Conservation (phyloP, 2,797 vertebrate genomes). For the Parauchenoglanis ngamensis region DNA sequence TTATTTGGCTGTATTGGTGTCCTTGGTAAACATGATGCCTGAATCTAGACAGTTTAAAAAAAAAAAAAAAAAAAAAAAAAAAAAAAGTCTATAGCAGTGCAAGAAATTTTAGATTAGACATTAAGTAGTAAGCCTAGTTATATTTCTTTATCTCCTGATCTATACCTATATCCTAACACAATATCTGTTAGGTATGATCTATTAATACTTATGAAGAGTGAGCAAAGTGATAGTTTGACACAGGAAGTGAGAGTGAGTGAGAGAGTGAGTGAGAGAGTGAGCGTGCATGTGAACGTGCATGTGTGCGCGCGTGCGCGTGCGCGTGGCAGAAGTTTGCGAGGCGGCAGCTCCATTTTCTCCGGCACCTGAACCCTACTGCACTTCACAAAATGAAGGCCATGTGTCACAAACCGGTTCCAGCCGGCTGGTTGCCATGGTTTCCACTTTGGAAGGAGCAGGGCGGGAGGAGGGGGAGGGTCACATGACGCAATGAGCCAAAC, state of each 20-base stretch:
- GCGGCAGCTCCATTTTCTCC: constrained; percentile 80
- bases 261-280: background rate
- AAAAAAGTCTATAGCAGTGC: background rate
- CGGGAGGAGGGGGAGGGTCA: constrained; percentile 63
- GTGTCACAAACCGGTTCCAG: constrained; percentile 85
- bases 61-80: too few relatives aligned
- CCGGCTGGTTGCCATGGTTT: constrained; percentile 88
- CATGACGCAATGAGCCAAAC: constrained; percentile 69
- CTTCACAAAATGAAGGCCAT: constrained; percentile 86
- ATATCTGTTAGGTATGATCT: constrained; percentile 13
- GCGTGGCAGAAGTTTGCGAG: constrained; percentile 40
- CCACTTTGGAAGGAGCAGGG: constrained; percentile 74
- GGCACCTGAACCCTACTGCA: constrained; percentile 81
- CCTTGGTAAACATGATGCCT: background rate
- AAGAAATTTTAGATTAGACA: background rate
- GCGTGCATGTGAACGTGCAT: background rate
- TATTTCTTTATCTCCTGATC: background rate
- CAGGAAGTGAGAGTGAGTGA: constrained; percentile 19
- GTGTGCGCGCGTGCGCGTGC: constrained; percentile 1
- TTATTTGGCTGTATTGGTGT: background rate
- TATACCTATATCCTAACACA: too few relatives aligned
- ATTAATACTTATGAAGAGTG: constrained; percentile 25
- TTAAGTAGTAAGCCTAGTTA: background rate
- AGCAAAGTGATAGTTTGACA: constrained; percentile 35
- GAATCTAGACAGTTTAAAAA: background rate